phyloP scores from a whole-genome alignment of 2,888 invertebrate genomes.

The Choreutis nemorana region DNA sequence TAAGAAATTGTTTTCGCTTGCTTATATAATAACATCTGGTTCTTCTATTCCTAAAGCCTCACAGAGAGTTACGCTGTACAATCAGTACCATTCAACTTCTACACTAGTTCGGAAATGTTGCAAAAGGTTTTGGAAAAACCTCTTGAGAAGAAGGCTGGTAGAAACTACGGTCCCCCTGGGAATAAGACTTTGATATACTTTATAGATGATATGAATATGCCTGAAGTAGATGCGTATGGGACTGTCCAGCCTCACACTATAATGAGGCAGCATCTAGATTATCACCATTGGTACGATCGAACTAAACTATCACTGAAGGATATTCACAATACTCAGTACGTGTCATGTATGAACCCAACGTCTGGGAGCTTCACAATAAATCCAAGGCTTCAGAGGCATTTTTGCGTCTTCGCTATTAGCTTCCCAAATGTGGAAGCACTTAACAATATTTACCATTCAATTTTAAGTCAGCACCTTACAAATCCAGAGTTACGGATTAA shows the following conservation, averaged over 20 bases:
- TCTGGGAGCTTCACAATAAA: conserved; percentile 97
- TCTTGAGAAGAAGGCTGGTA: conserved; percentile 93
- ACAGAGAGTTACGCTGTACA: conserved; percentile 88
- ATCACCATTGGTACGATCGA: conserved; percentile 91
- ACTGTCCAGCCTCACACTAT: conserved; percentile 97
- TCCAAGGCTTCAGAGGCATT: conserved; percentile 90
- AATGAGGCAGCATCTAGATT: conserved; percentile 94
- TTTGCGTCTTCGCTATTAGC: conserved; percentile 87
- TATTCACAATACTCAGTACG: conserved; percentile 96
- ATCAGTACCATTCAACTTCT: conserved; percentile 96
- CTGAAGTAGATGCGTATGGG: conserved; percentile 87
- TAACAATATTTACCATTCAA: conserved; percentile 87
- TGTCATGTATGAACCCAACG: conserved; percentile 98
- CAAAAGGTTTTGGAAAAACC: conserved; percentile 94
- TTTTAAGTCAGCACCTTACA: conserved; percentile 84
- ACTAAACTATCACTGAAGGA: conserved; percentile 89
- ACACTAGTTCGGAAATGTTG: conserved; percentile 93
- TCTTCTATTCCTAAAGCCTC: conserved; percentile 52
- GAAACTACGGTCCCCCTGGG: conserved; percentile 96
- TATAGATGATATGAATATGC: conserved; percentile 98
- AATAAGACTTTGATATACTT: conserved; percentile 94
- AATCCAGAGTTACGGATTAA: conserved; percentile 85
- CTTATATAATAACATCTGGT: conserved; percentile 50
- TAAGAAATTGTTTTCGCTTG: neutral
- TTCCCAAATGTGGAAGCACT: conserved; percentile 85